Evolutionary conservation across 1,140 invertebrate species (phyloP), one percentile per base, ranked within the genome.

Genomic region (Gonatopus flavifemur): DNA sequence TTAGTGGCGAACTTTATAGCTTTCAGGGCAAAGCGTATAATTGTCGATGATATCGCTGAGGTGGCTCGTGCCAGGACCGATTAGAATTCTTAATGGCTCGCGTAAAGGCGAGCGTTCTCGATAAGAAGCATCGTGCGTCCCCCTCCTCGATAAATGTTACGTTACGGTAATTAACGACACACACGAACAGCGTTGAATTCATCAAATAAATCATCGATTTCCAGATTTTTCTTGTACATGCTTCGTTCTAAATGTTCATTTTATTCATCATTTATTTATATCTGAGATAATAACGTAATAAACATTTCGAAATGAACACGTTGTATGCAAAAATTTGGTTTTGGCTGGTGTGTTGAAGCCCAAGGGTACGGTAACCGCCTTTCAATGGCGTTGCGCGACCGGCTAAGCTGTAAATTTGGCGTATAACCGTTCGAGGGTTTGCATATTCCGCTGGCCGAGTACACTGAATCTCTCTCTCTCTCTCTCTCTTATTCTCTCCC

Each of bases 331-430:
- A n/a, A n/a, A n/a, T n/a, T n/a, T n/a, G n/a, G n/a, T n/a, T n/a
- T n/a, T n/a, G n/a, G n/a, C n/a, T n/a, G n/a, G n/a, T n/a, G n/a
- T n/a, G n/a, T n/a, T n/a, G n/a, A n/a, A n/a, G n/a, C n/a, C n/a
- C n/a, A n/a, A n/a, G n/a, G n/a, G n/a, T n/a, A n/a, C n/a, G n/a
- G n/a, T n/a, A n/a, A n/a, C n/a, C n/a, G n/a, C n/a, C n/a, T n/a
- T n/a, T n/a, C n/a, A n/a, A n/a, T n/a, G n/a, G n/a, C n/a, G n/a
- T n/a, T n/a, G n/a, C n/a, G n/a, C n/a, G n/a, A n/a, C n/a, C n/a
- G n/a, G n/a, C n/a, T 66, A 58, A 74, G 71, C 69, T 70, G 73
- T 76, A 74, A 74, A 76, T 76, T 72, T 70, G 64, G 57, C 67
- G 62, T 69, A 72, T 69, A 74, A 75, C 71, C 69, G 69, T 72